phyloP scores from a whole-genome alignment of 2,113 vertebrate species.

The Odontophorus gujanensis region DNA sequence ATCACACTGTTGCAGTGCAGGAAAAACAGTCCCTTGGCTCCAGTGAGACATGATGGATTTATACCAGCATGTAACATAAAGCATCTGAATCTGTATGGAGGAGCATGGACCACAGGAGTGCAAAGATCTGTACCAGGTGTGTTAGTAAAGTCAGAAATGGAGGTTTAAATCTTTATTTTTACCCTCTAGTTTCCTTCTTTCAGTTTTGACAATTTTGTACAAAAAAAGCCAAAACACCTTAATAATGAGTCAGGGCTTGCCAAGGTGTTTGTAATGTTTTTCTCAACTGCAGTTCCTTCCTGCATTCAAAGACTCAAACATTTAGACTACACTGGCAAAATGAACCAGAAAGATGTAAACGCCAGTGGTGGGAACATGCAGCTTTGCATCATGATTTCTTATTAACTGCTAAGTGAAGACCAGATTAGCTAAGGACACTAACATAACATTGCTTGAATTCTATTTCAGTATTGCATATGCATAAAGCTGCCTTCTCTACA shows the following conservation, averaged over 20 bases:
- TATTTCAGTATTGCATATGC: neutral
- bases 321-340: slow-evolving; percentile 26
- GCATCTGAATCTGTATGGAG: neutral
- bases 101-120: neutral
- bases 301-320: neutral
- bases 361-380: neutral
- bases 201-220: neutral
- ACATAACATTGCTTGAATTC: neutral
- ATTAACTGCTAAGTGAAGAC: neutral
- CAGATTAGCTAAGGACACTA: neutral
- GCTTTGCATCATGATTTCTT: neutral
- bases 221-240: neutral
- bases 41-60: neutral
- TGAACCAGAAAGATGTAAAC: neutral
- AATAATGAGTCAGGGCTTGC: neutral
- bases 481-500: neutral
- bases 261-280: slow-evolving; percentile 23
- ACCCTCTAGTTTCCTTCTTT: neutral
- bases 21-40: neutral
- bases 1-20: neutral
- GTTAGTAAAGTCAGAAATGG: neutral
- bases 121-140: neutral
- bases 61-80: neutral
- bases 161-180: neutral
- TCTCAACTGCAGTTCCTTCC: neutral